Evolutionary conservation across 2,888 invertebrate species (phyloP), one percentile per base, ranked within the genome.

Genomic region (Zootermopsis nevadensis): DNA sequence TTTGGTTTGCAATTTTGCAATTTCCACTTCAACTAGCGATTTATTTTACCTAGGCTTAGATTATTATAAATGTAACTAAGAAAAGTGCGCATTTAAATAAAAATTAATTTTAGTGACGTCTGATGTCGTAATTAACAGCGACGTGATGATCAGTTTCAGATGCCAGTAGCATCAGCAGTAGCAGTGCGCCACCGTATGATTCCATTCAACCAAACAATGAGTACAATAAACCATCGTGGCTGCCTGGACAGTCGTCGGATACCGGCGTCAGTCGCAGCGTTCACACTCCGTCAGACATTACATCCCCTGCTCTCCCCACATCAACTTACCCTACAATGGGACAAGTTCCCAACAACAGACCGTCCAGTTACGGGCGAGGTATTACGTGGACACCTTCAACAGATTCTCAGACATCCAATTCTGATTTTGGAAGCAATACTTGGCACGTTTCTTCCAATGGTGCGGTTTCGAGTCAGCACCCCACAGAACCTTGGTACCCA

Each of bases 361-460:
- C 84, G 2, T 89, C 90, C 0, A 90, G 90, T 35, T 92, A 90
- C 86, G 92, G 91, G 0, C 88, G 92, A 84, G 91, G 91, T 1
- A 91, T 90, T 86, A 89, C 90, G 72, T 91, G 91, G 91, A 87
- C 89, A n/a, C 82, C 82, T 24, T 60, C 82, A 24, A 31, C 79
- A 3, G 33, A 69, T 22, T 15, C 7, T 15, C 69, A 69, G 33
- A 69, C 2, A 33, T 33, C 69, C 22, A 69, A 69, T 35, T 60
- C 77, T 8, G 53, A 53, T 31, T 24, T 24, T 33, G n/a, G 31
- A 2, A 27, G 35, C 7, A 35, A 66, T 38, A 79, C 79, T 2
- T 79, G 79, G 79, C 60, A 66, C 35, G 79, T 79, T 6, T 66
- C 60, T 24, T 60, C 35, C 3, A 69, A 33, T 33, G 48, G 48